These are phyloP conservation scores for Macrocentrus cingulum DNA, from an alignment of 1,140 invertebrate species.

Conservation along the genomic window DNA sequence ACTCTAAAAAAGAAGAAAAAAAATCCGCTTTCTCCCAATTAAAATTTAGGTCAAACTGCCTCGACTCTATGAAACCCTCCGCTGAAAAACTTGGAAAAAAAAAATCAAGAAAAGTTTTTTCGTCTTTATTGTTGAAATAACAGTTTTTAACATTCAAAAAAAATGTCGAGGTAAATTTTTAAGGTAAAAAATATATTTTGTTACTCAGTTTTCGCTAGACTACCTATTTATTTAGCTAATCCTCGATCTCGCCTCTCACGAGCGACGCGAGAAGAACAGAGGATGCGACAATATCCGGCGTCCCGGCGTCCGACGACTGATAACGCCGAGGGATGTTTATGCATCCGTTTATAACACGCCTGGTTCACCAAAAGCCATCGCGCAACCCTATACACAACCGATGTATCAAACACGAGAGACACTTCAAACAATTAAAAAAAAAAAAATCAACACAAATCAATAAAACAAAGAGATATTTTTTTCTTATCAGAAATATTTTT, in stretches of 20 bases:
- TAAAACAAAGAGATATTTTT: too few relatives aligned
- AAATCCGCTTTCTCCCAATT: too few relatives aligned
- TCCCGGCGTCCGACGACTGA: constrained; percentile 61
- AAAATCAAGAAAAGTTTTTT: too few relatives aligned
- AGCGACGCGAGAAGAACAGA: constrained; percentile 46
- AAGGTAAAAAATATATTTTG: too few relatives aligned
- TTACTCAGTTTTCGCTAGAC: not conserved
- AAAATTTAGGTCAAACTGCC: too few relatives aligned
- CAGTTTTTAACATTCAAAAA: too few relatives aligned
- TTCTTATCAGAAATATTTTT: too few relatives aligned
- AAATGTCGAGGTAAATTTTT: too few relatives aligned
- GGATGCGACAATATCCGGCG: constrained; percentile 62
- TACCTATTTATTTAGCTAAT: constrained; percentile 18
- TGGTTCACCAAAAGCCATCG: constrained; percentile 35
- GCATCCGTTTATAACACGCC: constrained; percentile 57
- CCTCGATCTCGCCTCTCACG: constrained; percentile 27
- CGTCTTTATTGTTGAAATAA: too few relatives aligned
- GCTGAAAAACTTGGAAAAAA: too few relatives aligned
- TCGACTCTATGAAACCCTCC: too few relatives aligned
- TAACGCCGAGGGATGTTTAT: constrained; percentile 60
- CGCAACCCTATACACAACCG: constrained; percentile 34
- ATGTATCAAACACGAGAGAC: constrained; percentile 25
- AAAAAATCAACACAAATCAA: not conserved
- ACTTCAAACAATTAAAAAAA: not conserved
- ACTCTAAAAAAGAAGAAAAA: too few relatives aligned